phyloP scores from a whole-genome alignment of 2,888 invertebrate genomes.

The Chrysomela aeneicollis region DNA sequence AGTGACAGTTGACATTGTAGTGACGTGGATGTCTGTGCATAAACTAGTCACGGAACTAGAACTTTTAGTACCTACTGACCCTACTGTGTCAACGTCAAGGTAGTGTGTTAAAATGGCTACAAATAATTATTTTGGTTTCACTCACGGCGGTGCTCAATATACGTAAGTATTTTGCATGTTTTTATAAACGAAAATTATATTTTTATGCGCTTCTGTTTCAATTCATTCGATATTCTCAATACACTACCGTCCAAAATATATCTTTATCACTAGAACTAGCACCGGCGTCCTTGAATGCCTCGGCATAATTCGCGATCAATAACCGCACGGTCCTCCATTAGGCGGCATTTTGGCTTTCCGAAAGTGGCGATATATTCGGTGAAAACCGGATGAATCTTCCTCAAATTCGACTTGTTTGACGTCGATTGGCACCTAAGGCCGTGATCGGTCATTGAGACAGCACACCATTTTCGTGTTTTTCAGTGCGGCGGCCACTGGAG shows the following conservation, averaged over 20 bases:
- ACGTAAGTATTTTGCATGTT: conserved; percentile 69
- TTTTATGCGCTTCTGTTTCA: not conserved
- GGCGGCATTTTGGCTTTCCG: conserved; percentile 30
- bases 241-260: not conserved
- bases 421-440: not conserved
- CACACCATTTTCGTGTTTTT: conserved; percentile 43
- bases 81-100: conserved; percentile 41
- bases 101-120: conserved; percentile 71
- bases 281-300: conserved; percentile 61
- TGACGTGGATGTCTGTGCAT: too few relatives aligned
- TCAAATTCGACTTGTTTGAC: not conserved
- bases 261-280: conserved; percentile 8
- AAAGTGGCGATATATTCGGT: conserved; percentile 2
- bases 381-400: conserved; percentile 2
- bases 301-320: conserved; percentile 61
- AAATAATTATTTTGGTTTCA: conserved; percentile 95
- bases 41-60: too few relatives aligned
- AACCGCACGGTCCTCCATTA: conserved; percentile 44
- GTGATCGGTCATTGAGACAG: not conserved
- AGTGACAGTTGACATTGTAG: too few relatives aligned
- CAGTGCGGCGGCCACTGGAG: conserved; percentile 75
- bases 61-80: too few relatives aligned
- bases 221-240: not conserved
- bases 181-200: not conserved
- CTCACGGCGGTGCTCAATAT: conserved; percentile 92